Base-by-base conservation (phyloP, 2,113 vertebrate genomes). In the Polyodon spathula region DNA sequence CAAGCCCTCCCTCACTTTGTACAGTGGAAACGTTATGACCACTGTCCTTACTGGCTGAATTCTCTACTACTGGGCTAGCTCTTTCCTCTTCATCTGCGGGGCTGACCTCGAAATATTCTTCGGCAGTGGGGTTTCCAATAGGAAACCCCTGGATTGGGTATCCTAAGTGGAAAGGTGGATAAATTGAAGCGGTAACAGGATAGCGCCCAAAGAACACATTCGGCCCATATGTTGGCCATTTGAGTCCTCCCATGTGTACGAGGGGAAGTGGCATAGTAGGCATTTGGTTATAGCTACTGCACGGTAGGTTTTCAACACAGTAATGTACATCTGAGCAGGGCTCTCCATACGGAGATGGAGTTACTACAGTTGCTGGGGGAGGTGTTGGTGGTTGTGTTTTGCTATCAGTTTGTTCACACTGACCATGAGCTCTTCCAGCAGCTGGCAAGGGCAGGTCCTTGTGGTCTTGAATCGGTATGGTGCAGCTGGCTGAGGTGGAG, bases 111-210 rank as follows among this genome's bases (percentile, higher is more conserved):
- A 11, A 0, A 57, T 0, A 48, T 27, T 68, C 68, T 3, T 63
- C 60, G 0, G 63, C 67, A 37, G 43, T 0, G 2, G 66, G 58
- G 54, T 61, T 57, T 27, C 61, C 41, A 16, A 38, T 53, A 70
- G 79, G 61, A 6, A 86, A 86, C 16, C 86, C 77, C 54, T 86
- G 87, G 62, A 87, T 73, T 1, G 86, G 86, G 68, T 85, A 90
- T 6, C 87, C 88, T 82, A 70, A 90, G 81, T 66, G 75, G 56
- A 78, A 77, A 27, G 76, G 66, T 63, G 85, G 78, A n/a, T 85
- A 87, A 64, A 85, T 87, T 27, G 84, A 69, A 55, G 83, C 76
- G 0, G 85, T 69, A 16, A 88, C 70, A 5, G 85, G 74, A 63
- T 87, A 73, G 16, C 82, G 75, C 62, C 88, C 85, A 27, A 88